Evolutionary conservation across 2,797 vertebrate species (phyloP).

Genomic region (Macroramphosus scolopax): DNA sequence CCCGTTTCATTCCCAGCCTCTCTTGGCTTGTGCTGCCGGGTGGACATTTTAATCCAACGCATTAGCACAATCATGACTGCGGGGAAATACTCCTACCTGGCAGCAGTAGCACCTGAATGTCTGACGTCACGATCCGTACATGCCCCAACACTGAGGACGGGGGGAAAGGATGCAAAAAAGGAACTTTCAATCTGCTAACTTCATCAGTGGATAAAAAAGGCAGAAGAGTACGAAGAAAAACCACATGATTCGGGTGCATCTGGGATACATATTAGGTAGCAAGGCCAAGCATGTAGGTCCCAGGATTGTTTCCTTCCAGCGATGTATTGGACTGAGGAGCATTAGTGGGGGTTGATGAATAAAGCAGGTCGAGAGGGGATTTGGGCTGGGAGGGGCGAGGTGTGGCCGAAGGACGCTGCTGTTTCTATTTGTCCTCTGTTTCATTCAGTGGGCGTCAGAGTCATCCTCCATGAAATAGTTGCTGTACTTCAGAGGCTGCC

Average conservation of each 20-base stretch:
- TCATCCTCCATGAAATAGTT: slow-evolving; percentile 9
- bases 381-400: slow-evolving; percentile 39
- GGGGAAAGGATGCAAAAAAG: no score
- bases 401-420: slow-evolving; percentile 41
- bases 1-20: slow-evolving; percentile 14
- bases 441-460: slow-evolving; percentile 13
- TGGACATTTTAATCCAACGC: slow-evolving; percentile 19
- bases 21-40: slow-evolving; percentile 16
- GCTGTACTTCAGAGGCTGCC: not conserved
- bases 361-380: slow-evolving; percentile 56
- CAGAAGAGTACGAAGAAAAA: slow-evolving; percentile 36
- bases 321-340: slow-evolving; percentile 48
- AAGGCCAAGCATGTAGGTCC: slow-evolving; percentile 62
- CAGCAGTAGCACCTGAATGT: no score
- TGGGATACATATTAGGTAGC: slow-evolving; percentile 71
- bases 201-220: slow-evolving; percentile 19
- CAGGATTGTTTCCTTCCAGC: slow-evolving; percentile 61
- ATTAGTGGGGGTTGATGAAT: slow-evolving; percentile 51
- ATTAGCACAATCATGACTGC: no score
- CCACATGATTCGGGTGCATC: slow-evolving; percentile 49
- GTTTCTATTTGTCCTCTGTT: slow-evolving; percentile 25
- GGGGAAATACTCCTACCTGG: no score
- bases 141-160: no score
- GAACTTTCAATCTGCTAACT: slow-evolving; percentile 15
- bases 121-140: no score